A percentile compares a stretch with the other conserved stretches of the same genome.
phyloP scores from a whole-genome alignment of 92 coral and sea anemone genomes.

The Nematostella vectensis region DNA sequence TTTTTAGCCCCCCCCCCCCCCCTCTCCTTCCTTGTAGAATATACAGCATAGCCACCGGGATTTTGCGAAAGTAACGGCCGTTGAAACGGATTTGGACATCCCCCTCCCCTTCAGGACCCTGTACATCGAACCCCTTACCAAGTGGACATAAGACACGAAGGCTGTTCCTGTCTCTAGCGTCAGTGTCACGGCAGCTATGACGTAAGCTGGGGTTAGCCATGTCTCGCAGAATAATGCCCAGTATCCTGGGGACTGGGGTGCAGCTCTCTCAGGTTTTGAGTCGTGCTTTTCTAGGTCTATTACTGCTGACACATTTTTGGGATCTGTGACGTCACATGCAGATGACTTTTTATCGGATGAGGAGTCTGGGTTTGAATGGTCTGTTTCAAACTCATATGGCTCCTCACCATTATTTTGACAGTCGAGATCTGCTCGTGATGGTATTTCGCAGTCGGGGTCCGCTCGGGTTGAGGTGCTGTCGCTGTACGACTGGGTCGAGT shows the following conservation, averaged over 20 bases:
- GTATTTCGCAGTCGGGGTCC: background rate
- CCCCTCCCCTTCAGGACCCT: no score
- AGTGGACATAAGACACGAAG: conserved; percentile 10
- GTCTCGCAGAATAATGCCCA: background rate
- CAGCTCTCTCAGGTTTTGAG: background rate
- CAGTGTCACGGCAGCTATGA: background rate
- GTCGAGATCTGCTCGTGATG: background rate
- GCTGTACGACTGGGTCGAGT: no score
- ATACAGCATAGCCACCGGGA: no score
- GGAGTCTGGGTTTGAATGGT: background rate
- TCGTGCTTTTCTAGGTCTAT: background rate
- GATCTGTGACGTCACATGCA: background rate
- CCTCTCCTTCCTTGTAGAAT: no score
- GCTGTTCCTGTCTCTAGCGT: background rate
- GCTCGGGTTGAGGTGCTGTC: no score
- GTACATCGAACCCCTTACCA: conserved; percentile 1
- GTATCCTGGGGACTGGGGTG: background rate
- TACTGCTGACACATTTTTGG: no score
- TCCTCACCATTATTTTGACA: background rate
- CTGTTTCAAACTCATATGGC: no score
- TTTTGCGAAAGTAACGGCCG: no score
- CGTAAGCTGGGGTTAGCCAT: background rate
- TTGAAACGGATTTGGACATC: no score
- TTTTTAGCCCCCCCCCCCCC: no score
- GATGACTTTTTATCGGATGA: background rate